Percentiles rank a stretch among this genome's conserved stretches.
These are phyloP conservation scores for Zhengitettix transpicula DNA, from an alignment of 2,888 invertebrate genomes.

Conservation along the genomic window DNA sequence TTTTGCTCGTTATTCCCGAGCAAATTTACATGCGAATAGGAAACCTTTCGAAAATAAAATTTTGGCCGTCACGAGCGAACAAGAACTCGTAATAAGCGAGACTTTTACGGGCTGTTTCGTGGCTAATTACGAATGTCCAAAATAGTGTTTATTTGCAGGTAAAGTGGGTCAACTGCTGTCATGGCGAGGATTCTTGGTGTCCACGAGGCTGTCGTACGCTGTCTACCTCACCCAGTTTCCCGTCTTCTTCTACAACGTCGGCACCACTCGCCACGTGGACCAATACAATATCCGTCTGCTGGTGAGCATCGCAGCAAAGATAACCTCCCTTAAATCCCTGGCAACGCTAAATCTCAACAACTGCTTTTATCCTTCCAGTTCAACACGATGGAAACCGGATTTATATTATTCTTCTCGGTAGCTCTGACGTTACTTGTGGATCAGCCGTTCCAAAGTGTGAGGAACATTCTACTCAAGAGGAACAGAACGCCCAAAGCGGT, in stretches of 20 bases:
- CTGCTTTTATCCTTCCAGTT: constrained; percentile 28
- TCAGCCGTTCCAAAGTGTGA: constrained; percentile 47
- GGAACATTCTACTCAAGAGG: constrained; percentile 5
- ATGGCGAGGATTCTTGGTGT: constrained; percentile 42
- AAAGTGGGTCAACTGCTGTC: constrained; percentile 34
- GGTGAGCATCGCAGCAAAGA: constrained; percentile 25
- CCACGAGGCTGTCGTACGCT: constrained; percentile 52
- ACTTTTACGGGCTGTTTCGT: too few species aligned
- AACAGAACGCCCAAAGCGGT: neutral
- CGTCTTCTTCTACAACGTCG: constrained; percentile 52
- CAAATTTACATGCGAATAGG: too few species aligned
- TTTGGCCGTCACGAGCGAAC: too few species aligned
- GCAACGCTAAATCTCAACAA: constrained; percentile 2
- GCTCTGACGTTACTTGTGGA: constrained; percentile 44
- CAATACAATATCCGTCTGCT: constrained; percentile 38
- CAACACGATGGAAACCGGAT: constrained; percentile 39
- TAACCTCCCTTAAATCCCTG: neutral
- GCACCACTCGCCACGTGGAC: constrained; percentile 37
- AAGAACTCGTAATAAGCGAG: too few species aligned
- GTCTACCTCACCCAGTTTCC: constrained; percentile 55
- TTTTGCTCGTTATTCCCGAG: too few species aligned
- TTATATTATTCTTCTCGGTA: constrained; percentile 36
- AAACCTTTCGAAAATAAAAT: too few species aligned
- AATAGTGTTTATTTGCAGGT: constrained; percentile 25
- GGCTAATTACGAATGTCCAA: too few species aligned